Evolutionary conservation across 2,113 vertebrate species (phyloP).

Genomic region (Caracal caracal): DNA sequence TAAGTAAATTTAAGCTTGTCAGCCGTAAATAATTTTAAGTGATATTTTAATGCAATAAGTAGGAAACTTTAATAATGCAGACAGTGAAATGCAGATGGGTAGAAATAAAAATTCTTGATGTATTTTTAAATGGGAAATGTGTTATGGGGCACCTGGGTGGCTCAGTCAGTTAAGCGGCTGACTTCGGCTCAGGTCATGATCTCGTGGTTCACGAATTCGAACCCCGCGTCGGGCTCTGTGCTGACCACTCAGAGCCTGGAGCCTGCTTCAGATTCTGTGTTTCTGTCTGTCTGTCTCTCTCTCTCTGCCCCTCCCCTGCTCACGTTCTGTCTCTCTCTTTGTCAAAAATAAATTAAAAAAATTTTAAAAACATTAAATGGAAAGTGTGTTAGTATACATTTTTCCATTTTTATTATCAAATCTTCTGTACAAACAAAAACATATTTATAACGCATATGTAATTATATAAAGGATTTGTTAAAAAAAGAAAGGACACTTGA

Average conservation of each 20-base stretch:
- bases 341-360: too few species aligned
- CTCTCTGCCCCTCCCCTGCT: too few species aligned
- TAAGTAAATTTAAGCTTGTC: not conserved
- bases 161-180: too few species aligned
- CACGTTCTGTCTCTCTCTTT: too few species aligned
- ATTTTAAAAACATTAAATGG: too few species aligned
- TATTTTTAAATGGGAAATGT: not conserved
- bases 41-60: not conserved
- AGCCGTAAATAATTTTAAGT: not conserved
- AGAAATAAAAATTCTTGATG: not conserved
- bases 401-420: not conserved
- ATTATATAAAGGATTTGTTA: not conserved
- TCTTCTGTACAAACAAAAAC: not conserved
- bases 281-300: too few species aligned
- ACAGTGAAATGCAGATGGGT: not conserved
- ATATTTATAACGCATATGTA: not conserved
- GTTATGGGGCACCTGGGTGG: too few species aligned
- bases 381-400: not conserved
- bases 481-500: not conserved
- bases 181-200: too few species aligned
- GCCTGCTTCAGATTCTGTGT: too few species aligned
- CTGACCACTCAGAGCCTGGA: too few species aligned
- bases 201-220: too few species aligned
- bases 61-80: not conserved
- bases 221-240: too few species aligned